Evolutionary conservation across 2,888 invertebrate species (phyloP).

Genomic region (Dermolepida albohirtum): DNA sequence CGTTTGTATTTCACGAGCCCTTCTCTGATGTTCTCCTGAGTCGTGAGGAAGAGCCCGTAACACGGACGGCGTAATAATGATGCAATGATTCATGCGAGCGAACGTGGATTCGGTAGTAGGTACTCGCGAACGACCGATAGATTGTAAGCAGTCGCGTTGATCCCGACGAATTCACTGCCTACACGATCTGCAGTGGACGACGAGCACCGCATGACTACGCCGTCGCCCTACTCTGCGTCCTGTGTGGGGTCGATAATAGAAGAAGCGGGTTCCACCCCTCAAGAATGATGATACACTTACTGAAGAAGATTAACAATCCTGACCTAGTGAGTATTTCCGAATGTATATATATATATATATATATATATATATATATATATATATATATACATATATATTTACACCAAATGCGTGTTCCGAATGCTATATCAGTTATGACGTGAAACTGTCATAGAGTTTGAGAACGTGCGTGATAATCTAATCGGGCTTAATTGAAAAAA

Average conservation of each 20-base stretch:
- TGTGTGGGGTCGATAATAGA: slow-evolving; percentile 58
- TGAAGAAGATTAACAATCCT: slow-evolving; percentile 40
- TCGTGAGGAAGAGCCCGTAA: not conserved
- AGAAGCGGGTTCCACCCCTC: slow-evolving; percentile 47
- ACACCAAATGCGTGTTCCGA: slow-evolving; percentile 16
- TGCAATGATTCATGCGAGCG: slow-evolving; percentile 29
- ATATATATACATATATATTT: not conserved
- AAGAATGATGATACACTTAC: slow-evolving; percentile 44
- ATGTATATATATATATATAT: slow-evolving; percentile 4
- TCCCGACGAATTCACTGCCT: slow-evolving; percentile 25
- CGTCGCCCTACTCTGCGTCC: slow-evolving; percentile 58
- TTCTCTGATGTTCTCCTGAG: too few species aligned
- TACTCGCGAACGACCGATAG: slow-evolving; percentile 10
- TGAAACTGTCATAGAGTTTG: slow-evolving; percentile 2
- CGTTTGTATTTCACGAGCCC: too few species aligned
- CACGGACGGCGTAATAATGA: slow-evolving; percentile 23
- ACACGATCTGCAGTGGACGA: slow-evolving; percentile 55
- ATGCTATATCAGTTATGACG: slow-evolving; percentile 1
- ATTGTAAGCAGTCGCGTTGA: slow-evolving; percentile 17
- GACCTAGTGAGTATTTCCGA: slow-evolving; percentile 31
- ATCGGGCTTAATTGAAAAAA: slow-evolving; percentile 11
- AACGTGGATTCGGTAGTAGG: not conserved
- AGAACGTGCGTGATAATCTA: slow-evolving; percentile 11
- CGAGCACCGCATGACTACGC: slow-evolving; percentile 62
- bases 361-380: slow-evolving; percentile 16